Conservation (phyloP, 2,113 vertebrate genomes). For the Silurus meridionalis region DNA sequence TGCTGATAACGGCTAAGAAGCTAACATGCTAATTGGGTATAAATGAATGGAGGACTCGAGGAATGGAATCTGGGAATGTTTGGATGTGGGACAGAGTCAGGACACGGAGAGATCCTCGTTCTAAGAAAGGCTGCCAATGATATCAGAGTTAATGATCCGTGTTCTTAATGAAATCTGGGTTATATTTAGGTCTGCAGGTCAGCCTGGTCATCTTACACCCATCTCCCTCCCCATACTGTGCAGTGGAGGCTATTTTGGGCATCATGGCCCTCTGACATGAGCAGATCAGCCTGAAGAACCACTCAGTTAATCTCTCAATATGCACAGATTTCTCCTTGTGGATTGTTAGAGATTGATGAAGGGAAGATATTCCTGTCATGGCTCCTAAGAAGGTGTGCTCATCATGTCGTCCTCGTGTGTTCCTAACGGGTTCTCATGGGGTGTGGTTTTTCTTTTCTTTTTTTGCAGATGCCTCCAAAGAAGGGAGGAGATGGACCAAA, state of each 20-base stretch:
- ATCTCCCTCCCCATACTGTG: neutral
- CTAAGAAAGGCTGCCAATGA: neutral
- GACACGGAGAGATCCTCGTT: neutral
- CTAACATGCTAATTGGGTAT: slow-evolving; percentile 45
- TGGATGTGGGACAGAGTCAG: neutral
- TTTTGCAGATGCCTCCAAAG: slow-evolving; percentile 93
- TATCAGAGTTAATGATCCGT: slow-evolving; percentile 4
- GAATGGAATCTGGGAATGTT: no score
- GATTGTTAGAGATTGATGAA: neutral
- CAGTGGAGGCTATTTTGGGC: slow-evolving; percentile 48
- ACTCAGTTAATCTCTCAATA: neutral
- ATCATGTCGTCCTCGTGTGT: neutral
- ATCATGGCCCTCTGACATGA: slow-evolving; percentile 13
- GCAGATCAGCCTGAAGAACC: neutral
- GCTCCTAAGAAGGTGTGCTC: slow-evolving; percentile 57
- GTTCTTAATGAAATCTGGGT: slow-evolving; percentile 15
- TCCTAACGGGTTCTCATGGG: neutral
- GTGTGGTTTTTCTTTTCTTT: neutral
- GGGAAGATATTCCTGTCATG: slow-evolving; percentile 39
- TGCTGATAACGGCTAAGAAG: neutral
- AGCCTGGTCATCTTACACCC: slow-evolving; percentile 51
- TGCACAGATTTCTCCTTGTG: neutral
- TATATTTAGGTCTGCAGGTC: slow-evolving; percentile 40
- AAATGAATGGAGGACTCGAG: slow-evolving; percentile 29
- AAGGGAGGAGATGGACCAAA: slow-evolving; percentile 89